Base-by-base conservation (phyloP, 2,888 invertebrate genomes). In the Aphrophora alni region DNA sequence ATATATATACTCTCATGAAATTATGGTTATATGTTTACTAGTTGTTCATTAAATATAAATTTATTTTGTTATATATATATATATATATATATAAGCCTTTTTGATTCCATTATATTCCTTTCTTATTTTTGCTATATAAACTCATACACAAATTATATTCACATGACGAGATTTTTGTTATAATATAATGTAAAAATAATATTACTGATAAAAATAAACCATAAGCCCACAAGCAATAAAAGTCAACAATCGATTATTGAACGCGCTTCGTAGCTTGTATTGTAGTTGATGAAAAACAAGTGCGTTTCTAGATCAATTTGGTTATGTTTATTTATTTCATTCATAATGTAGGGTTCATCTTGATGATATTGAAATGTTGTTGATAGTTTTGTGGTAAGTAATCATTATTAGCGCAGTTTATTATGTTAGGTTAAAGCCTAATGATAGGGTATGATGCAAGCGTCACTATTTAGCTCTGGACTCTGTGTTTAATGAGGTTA, bases 251-350 rank as follows among this genome's bases (percentile, higher is more conserved):
- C 78, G 78, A 79, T 79, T 79, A 79, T 79, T 79, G 78, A 79
- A 79, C 78, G 74, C 59, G 74, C 74, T 59, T 59, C 27, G 25
- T 68, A 68, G 74, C 78, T 79, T 76, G 38, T 68, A 69, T 51
- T 78, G 78, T 79, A 71, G 75, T 81, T 81, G 78, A 76, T 78
- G 81, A 81, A 81, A 81, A 81, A 81, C 81, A 77, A 81, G 75
- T 81, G 51, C 81, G 81, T 78, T 81, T 81, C 78, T 51, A 59
- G 81, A 78, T 75, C 28, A 77, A 81, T 77, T 81, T 74, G 81
- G 81, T 81, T 81, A 81, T 81, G 81, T 81, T 77, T 81, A 81
- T 81, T 81, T 78, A 78, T 77, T 70, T 81, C 59, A 59, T 70
- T 12, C 24, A 77, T 14, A 24, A 70, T 77, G 77, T 38, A 21